Evolutionary conservation across 2,113 vertebrate genomes (phyloP).

Genomic region (Oncorhynchus masou): DNA sequence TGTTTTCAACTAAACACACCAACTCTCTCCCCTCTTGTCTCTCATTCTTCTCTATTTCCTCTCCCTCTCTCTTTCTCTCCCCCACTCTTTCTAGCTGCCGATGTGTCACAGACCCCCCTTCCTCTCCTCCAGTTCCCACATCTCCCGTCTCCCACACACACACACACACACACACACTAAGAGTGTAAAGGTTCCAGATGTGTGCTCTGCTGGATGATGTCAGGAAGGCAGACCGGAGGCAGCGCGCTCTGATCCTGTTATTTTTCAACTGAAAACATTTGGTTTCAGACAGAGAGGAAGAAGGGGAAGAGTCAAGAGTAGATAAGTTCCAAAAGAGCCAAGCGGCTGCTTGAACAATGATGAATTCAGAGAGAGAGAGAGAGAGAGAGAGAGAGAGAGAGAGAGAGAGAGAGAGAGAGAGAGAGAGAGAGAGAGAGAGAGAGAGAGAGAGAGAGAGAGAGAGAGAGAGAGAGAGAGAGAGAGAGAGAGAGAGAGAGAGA

Average conservation of each 20-base stretch:
- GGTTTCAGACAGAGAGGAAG: conserved; percentile 39
- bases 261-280: conserved; percentile 60
- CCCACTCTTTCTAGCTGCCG: conserved; percentile 42
- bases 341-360: not conserved
- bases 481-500: not conserved
- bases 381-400: not conserved
- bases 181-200: conserved; percentile 72
- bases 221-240: conserved; percentile 67
- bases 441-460: not conserved
- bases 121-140: conserved; percentile 24
- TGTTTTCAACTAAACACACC: no score
- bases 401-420: not conserved
- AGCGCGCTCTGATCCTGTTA: conserved; percentile 42
- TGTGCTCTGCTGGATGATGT: conserved; percentile 67
- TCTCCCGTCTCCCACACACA: not conserved
- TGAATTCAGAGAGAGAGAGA: conserved; percentile 10
- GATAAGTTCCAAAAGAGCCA: conserved; percentile 54
- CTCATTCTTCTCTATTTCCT: conserved; percentile 1
- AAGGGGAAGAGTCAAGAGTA: conserved; percentile 41
- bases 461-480: not conserved
- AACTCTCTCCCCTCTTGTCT: no score
- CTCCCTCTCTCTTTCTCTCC: not conserved
- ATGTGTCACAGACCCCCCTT: conserved; percentile 62
- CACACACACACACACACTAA: conserved; percentile 20
- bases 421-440: not conserved